Evolutionary conservation across 1,140 invertebrate genomes (phyloP), one percentile per base, ranked within the genome.

Genomic region (Sitodiplosis mosellana): DNA sequence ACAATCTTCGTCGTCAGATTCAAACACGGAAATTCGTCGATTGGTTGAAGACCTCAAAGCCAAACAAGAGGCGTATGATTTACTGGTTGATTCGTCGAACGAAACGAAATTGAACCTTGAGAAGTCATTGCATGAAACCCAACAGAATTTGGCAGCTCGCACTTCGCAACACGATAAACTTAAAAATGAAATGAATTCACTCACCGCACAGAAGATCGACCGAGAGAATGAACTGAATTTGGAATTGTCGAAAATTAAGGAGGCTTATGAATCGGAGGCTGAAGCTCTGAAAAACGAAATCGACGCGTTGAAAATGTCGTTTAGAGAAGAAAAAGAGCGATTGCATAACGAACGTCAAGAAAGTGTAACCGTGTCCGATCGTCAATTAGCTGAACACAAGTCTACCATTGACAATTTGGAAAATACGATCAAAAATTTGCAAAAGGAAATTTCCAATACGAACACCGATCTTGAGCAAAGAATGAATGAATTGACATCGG

Each of bases 41-140:
- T 47, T 63, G 7, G 53, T 48, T 0, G 53, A 61, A 10, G 53
- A 63, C 10, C 18, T 63, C 21, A 43, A 49, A 6, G 45, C 44
- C 0, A 54, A 52, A 2, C 54, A 61, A 38, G 58, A 60, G 33
- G 46, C 55, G 3, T 37, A 55, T 0, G 49, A 53, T 27, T 46
- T 45, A 22, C 47, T 57, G 22, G 46, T 49, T 4, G 61, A 63
- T 54, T 48, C 46, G 1, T n/a, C 20, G 5, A 45, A 22, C 6
- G 17, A 19, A 12, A 33, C 18, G 18, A 14, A 37, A 34, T n/a
- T 37, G 12, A 47, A 38, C 14, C 18, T 47, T 2, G 46, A 47
- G 18, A 47, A 38, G 15, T 6, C 12, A 19, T 17, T 47, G 10
- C 46, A 47, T n/a, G 46, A 47, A 17, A 18, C 33, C 4, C 17